Base-by-base conservation (phyloP, 2,888 invertebrate genomes). In the Eulithis testata region DNA sequence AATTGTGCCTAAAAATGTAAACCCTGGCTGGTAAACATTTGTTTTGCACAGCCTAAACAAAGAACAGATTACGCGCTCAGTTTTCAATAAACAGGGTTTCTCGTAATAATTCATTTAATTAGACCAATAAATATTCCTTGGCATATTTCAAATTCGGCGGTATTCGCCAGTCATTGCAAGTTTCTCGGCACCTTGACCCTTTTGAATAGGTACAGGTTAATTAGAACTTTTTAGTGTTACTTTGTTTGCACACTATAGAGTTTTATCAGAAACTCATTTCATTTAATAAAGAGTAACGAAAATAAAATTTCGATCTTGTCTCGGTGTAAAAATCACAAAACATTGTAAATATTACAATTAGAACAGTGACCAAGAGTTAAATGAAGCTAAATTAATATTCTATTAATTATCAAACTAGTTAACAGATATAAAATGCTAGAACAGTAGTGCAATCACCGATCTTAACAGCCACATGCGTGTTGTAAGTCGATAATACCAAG, bases 1-100 rank as follows among this genome's bases (percentile, higher is more conserved):
- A 67, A 58, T 43, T 51, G 52, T 51, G 53, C 64, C 58, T 58
- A 52, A 63, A 67, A 55, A 55, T 64, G 3, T 50, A n/a, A 58
- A 50, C 49, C 40, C 37, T 31, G 56, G 31, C 37, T 27, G 56
- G 37, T 60, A 64, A 64, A 58, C 45, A 67, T 67, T 67, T 63
- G 58, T 45, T 45, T 57, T 58, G n/a, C 53, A 58, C 40, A 64
- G 44, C 60, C 63, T 58, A 40, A 64, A 64, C 47, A 64, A 59
- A 61, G 59, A 55, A 50, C 40, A 54, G 50, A 67, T 60, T 60
- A 49, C 45, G 53, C 50, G 44, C 11, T 14, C 40, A 44, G 57
- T 64, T 68, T 60, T 50, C 50, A 57, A 57, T 57, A 37, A n/a
- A 50, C 37, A 56, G 47, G 51, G 45, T 7, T 55, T 53, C 37